Conservation (phyloP, 2,888 invertebrate genomes). For the Hydraecia micacea region DNA sequence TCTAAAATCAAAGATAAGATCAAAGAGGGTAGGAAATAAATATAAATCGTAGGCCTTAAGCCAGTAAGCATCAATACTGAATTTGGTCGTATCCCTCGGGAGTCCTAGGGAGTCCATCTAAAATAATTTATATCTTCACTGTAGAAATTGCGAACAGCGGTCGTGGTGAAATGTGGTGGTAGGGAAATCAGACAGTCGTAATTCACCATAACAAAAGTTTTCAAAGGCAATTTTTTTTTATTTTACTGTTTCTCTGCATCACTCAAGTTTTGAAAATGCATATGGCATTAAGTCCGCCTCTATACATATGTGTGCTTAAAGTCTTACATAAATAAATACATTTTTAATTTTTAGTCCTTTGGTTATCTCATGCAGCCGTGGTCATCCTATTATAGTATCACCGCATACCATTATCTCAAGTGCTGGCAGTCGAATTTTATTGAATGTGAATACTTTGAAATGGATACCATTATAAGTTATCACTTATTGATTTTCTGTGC, state of each 20-base stretch:
- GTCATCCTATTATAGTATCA: slow-evolving; percentile 65
- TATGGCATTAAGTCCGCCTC: too few species aligned
- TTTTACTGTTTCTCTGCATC: too few species aligned
- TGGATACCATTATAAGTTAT: slow-evolving; percentile 48
- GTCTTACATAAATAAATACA: background rate
- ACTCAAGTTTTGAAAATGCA: too few species aligned
- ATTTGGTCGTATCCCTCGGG: slow-evolving; percentile 39
- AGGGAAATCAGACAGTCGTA: background rate
- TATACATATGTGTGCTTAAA: too few species aligned
- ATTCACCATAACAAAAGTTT: background rate
- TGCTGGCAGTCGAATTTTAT: slow-evolving; percentile 70
- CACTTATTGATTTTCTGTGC: slow-evolving; percentile 34
- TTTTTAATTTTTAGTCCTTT: slow-evolving; percentile 16
- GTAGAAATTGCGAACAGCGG: slow-evolving; percentile 15
- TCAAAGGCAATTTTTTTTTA: too few species aligned
- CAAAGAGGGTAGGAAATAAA: slow-evolving; percentile 48
- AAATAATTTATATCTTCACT: slow-evolving; percentile 22
- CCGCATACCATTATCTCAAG: slow-evolving; percentile 70
- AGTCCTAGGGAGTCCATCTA: slow-evolving; percentile 22
- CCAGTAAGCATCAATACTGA: slow-evolving; percentile 30
- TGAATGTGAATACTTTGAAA: slow-evolving; percentile 71
- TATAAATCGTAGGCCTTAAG: slow-evolving; percentile 47
- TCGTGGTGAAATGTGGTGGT: background rate
- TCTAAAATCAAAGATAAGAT: slow-evolving; percentile 40
- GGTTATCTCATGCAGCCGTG: slow-evolving; percentile 27